Conservation (phyloP, 2,797 vertebrate genomes). For the Cossypha heuglini region DNA sequence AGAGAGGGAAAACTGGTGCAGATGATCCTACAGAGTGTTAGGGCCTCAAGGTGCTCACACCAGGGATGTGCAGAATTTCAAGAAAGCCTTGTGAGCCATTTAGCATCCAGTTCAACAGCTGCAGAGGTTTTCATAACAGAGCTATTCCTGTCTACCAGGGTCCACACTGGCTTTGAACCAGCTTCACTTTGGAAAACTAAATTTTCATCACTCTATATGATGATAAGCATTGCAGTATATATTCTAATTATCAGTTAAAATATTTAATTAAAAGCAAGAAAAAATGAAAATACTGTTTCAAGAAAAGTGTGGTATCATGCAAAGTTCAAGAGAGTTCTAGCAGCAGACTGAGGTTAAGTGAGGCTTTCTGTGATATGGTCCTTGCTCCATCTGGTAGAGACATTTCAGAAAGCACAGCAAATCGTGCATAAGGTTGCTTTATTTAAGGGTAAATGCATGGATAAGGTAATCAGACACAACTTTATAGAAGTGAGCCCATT, state of each 20-base stretch:
- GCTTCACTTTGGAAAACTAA: background rate
- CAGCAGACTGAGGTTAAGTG: background rate
- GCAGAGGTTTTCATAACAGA: rapidly evolving
- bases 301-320: background rate
- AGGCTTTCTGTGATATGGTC: background rate
- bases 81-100: background rate
- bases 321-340: background rate
- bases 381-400: background rate
- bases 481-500: background rate
- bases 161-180: background rate
- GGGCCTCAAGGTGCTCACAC: background rate
- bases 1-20: background rate
- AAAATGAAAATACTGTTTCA: background rate
- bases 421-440: background rate
- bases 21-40: background rate
- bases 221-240: background rate
- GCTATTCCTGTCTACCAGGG: background rate
- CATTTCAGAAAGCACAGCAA: background rate
- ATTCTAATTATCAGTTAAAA: background rate
- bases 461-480: background rate
- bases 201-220: background rate
- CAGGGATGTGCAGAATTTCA: background rate
- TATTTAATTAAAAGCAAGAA: background rate
- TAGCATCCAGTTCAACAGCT: background rate
- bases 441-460: background rate